phyloP scores from a whole-genome alignment of 2,888 invertebrate genomes.

The Encarsia formosa region DNA sequence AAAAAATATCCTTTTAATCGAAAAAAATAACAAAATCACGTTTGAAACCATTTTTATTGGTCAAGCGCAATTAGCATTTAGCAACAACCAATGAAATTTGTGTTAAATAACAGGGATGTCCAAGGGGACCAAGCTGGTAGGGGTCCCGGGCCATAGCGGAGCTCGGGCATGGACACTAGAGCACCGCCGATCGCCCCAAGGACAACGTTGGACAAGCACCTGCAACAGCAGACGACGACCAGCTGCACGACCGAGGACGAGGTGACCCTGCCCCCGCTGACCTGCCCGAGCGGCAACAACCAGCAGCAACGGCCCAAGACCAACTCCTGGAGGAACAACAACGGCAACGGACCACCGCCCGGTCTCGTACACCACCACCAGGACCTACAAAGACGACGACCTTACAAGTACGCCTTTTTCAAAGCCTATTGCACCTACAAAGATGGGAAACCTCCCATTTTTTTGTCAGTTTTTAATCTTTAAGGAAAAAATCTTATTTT shows the following conservation, averaged over 20 bases:
- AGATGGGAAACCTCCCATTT: too few relatives aligned
- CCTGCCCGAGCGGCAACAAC: conserved; percentile 31
- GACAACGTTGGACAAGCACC: conserved; percentile 41
- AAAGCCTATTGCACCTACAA: too few relatives aligned
- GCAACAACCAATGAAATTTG: too few relatives aligned
- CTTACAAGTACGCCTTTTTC: conserved; percentile 46
- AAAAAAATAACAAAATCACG: too few relatives aligned
- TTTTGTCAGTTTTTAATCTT: too few relatives aligned
- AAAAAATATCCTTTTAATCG: too few relatives aligned
- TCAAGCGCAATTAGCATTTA: too few relatives aligned
- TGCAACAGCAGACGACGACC: conserved; percentile 36
- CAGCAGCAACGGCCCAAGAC: conserved; percentile 24
- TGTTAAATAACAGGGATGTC: conserved; percentile 32
- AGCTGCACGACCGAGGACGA: conserved; percentile 24
- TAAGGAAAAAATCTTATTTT: too few relatives aligned
- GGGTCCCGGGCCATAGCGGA: conserved; percentile 17
- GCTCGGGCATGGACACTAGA: conserved; percentile 49
- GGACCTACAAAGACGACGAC: conserved; percentile 39
- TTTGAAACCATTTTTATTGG: too few relatives aligned
- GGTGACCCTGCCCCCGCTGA: conserved; percentile 45
- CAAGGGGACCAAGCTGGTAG: conserved; percentile 10
- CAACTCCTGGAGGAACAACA: conserved; percentile 28
- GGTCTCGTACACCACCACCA: conserved; percentile 24
- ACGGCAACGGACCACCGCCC: conserved; percentile 31
- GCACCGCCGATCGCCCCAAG: conserved; percentile 47